phyloP scores from a whole-genome alignment of 2,888 invertebrate genomes.

The Limnephilus rhombicus region DNA sequence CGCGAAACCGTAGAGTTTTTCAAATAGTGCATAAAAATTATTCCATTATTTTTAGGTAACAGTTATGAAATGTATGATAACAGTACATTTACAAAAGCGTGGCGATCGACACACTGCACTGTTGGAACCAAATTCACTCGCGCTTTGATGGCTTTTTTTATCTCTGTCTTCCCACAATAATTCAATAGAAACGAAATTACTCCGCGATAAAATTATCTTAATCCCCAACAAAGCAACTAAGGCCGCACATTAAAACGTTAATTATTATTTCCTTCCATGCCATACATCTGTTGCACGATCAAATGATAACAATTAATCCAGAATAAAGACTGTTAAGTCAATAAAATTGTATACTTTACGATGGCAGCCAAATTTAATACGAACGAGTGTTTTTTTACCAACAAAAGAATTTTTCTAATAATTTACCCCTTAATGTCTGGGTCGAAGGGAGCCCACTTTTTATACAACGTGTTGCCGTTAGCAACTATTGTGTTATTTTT shows the following conservation, averaged over 20 bases:
- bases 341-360: constrained; percentile 4
- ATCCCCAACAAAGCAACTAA: neutral
- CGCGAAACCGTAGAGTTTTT: too few relatives aligned
- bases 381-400: neutral
- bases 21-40: too few relatives aligned
- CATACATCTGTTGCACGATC: constrained; percentile 8
- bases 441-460: neutral
- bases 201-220: constrained; percentile 2
- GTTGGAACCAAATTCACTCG: neutral
- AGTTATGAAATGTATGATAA: neutral
- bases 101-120: neutral
- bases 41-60: too few relatives aligned
- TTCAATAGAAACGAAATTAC: constrained; percentile 3
- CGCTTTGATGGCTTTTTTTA: neutral
- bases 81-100: neutral
- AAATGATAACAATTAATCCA: constrained; percentile 33
- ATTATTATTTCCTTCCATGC: constrained; percentile 20
- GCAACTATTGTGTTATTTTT: constrained; percentile 21
- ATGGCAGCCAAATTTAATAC: neutral
- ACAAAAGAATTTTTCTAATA: neutral
- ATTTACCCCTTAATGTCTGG: neutral
- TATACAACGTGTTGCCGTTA: constrained; percentile 8
- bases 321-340: constrained; percentile 9
- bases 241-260: neutral
- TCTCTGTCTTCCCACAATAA: neutral